phyloP scores from a whole-genome alignment of 1,140 invertebrate genomes.

The Aphelenchoides fujianensis region DNA sequence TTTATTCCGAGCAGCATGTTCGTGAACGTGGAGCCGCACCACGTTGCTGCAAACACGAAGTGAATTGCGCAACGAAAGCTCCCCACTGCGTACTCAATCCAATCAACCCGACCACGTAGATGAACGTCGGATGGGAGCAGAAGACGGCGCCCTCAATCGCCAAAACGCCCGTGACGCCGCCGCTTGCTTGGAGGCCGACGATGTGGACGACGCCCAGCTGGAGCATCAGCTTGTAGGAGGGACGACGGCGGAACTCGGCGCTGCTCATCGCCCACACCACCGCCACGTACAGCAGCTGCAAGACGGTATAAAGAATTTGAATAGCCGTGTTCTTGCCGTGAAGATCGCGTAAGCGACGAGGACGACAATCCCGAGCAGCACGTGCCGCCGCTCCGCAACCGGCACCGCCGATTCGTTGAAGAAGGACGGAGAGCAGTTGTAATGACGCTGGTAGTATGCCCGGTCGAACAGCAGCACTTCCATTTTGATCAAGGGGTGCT shows the following conservation, averaged over 20 bases:
- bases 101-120: neutral
- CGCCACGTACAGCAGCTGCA: neutral
- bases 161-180: neutral
- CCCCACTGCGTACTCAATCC: neutral
- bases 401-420: neutral
- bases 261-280: neutral
- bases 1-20: conserved; percentile 4
- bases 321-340: neutral
- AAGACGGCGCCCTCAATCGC: conserved; percentile 8
- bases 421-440: conserved; percentile 6
- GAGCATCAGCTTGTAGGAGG: neutral
- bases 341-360: neutral
- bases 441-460: neutral
- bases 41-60: conserved; percentile 3
- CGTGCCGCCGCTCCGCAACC: neutral
- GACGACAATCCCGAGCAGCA: neutral
- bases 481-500: too few relatives aligned
- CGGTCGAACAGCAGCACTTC: neutral
- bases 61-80: neutral
- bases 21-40: conserved; percentile 1
- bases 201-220: neutral
- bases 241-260: neutral
- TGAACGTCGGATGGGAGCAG: neutral
- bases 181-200: conserved; percentile 5
- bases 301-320: neutral